Evolutionary conservation across 2,888 invertebrate genomes (phyloP), one percentile per base, ranked within the genome.

Genomic region (Parnassius apollo): DNA sequence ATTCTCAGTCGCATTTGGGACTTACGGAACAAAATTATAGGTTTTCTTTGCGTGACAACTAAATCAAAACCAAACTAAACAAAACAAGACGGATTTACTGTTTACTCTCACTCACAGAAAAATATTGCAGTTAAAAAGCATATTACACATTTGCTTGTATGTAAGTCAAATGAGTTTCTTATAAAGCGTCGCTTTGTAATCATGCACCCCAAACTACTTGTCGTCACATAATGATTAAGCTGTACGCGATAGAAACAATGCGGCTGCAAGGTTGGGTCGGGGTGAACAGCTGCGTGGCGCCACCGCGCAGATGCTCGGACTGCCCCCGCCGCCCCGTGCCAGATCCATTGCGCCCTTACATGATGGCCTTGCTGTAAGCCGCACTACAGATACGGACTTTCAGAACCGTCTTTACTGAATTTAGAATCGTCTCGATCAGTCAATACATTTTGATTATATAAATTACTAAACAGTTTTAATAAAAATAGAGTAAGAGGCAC

Each of bases 231-330:
- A 66, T 64, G 67, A 68, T 68, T 66, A 64, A 66, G 65, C 67
- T 64, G 63, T 59, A 12, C 56, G 61, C 69, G 70, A 69, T 75
- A 76, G 49, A 79, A 82, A 82, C 81, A 83, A 82, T 64, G 66
- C 66, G 65, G 62, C 57, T 61, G 64, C 22, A 49, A 75, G 81
- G 76, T 81, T 73, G 80, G 78, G 69, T 64, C 60, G 69, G 57
- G 63, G 62, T 59, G 67, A 72, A 78, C 80, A 83, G 85, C 82
- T 82, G 83, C 81, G 77, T 69, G 77, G 71, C 74, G 70, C 71
- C 58, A 66, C 70, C 71, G 76, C 77, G 81, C 84, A 83, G 81
- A 84, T 82, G 83, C 57, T 58, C 62, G 58, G 52, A 56, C 64
- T 12, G 55, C 49, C 53, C 61, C 61, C 42, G 42, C 42, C 9